Evolutionary conservation across 2,797 vertebrate genomes (phyloP).

Genomic region (Limosa lapponica): DNA sequence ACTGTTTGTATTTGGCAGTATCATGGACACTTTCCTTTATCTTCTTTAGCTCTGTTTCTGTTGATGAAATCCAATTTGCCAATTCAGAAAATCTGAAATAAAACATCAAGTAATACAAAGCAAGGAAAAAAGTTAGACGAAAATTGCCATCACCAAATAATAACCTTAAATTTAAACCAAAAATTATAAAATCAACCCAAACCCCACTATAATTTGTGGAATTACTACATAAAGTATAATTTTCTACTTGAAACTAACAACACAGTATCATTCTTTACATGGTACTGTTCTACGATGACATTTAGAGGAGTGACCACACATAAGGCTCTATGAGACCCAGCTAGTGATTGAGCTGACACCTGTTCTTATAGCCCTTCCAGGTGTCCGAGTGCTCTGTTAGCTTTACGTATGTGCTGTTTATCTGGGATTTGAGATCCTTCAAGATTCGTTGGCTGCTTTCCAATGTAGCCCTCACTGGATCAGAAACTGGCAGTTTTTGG

Average conservation of each 20-base stretch:
- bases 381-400: conserved; percentile 88
- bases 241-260: neutral
- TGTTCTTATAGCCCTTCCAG: conserved; percentile 90
- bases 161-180: neutral
- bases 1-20: conserved; percentile 84
- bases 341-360: conserved; percentile 74
- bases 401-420: conserved; percentile 83
- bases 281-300: neutral
- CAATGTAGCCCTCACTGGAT: conserved; percentile 81
- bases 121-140: neutral
- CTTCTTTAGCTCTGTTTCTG: conserved; percentile 86
- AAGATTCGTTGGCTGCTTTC: conserved; percentile 79
- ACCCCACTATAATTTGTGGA: neutral
- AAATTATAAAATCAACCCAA: neutral
- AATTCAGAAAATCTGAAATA: conserved; percentile 87
- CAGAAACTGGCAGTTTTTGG: conserved; percentile 87
- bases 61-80: conserved; percentile 89
- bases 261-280: neutral
- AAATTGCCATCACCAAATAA: neutral
- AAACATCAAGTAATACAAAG: neutral
- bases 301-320: neutral
- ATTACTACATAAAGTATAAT: neutral
- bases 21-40: conserved; percentile 83
- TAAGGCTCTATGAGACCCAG: neutral
- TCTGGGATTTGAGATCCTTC: conserved; percentile 85